These are phyloP conservation scores for Ophion slaviceki DNA, from an alignment of 2,888 invertebrate species.

Conservation along the genomic window DNA sequence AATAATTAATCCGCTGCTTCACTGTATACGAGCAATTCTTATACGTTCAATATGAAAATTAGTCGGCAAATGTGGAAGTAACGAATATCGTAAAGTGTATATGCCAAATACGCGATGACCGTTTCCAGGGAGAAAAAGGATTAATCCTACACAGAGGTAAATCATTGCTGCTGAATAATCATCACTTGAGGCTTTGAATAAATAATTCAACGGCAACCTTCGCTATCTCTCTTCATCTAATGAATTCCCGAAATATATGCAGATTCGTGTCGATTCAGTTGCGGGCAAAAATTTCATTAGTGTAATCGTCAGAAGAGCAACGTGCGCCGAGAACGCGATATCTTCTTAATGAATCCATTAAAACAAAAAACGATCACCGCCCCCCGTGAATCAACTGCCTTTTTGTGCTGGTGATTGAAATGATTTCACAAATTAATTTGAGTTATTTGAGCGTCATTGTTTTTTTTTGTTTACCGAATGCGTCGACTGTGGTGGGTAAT, in stretches of 20 bases:
- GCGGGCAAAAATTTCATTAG: slow-evolving; percentile 23
- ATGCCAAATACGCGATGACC: slow-evolving; percentile 22
- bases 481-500: not conserved
- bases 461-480: not conserved
- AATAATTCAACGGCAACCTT: not conserved
- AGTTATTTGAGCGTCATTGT: slow-evolving; percentile 11
- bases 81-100: slow-evolving; percentile 38
- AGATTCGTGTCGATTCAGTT: not conserved
- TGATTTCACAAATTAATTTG: slow-evolving; percentile 27
- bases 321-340: slow-evolving; percentile 9
- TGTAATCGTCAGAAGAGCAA: slow-evolving; percentile 21
- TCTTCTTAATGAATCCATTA: slow-evolving; percentile 39
- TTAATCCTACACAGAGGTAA: not conserved
- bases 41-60: slow-evolving; percentile 4
- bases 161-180: not conserved
- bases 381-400: slow-evolving; percentile 14
- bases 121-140: not conserved
- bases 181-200: not conserved
- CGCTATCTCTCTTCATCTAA: not conserved
- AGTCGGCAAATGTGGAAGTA: slow-evolving; percentile 5
- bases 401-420: not conserved
- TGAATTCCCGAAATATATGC: slow-evolving; percentile 2
- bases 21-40: slow-evolving; percentile 8
- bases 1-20: slow-evolving; percentile 57
- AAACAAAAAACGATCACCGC: slow-evolving; percentile 4